Evolutionary conservation across 2,113 vertebrate genomes (phyloP).

Genomic region (western clawed frog (Xenopus tropicalis)): DNA sequence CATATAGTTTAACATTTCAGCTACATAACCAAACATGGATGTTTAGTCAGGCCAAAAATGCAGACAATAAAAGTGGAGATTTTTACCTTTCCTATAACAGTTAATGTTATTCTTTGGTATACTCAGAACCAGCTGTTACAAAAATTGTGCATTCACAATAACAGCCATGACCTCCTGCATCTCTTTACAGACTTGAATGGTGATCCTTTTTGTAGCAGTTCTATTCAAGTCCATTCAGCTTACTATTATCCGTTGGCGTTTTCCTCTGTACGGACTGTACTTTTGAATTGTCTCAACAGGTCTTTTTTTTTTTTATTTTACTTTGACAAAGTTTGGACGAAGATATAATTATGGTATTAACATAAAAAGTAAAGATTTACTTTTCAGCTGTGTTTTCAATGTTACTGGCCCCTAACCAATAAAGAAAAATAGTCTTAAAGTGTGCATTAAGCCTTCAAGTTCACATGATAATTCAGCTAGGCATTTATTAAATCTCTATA

Average conservation of each 20-base stretch:
- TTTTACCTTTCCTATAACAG: conserved; percentile 17
- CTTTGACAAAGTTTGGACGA: conserved; percentile 16
- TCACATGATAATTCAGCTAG: no score
- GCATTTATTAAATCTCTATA: not conserved
- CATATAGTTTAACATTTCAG: no score
- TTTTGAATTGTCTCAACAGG: conserved; percentile 13
- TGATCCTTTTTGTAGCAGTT: conserved; percentile 12
- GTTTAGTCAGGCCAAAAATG: conserved; percentile 28
- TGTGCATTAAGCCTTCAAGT: not conserved
- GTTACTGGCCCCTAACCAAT: not conserved
- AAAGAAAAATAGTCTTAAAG: not conserved
- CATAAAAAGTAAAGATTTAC: not conserved
- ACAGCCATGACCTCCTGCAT: conserved; percentile 15
- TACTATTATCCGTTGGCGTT: not conserved
- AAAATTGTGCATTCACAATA: conserved; percentile 22
- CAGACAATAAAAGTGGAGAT: conserved; percentile 12
- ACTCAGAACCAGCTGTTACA: conserved; percentile 20
- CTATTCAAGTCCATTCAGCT: conserved; percentile 11
- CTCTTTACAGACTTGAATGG: conserved; percentile 21
- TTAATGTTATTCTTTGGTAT: conserved; percentile 27
- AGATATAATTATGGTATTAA: conserved; percentile 28
- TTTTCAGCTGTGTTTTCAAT: not conserved
- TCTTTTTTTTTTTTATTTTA: not conserved
- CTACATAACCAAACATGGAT: conserved; percentile 14
- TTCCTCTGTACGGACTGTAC: conserved; percentile 1